These are phyloP conservation scores for Trichonephila clavata DNA, from an alignment of 1,140 invertebrate genomes.

Conservation along the genomic window DNA sequence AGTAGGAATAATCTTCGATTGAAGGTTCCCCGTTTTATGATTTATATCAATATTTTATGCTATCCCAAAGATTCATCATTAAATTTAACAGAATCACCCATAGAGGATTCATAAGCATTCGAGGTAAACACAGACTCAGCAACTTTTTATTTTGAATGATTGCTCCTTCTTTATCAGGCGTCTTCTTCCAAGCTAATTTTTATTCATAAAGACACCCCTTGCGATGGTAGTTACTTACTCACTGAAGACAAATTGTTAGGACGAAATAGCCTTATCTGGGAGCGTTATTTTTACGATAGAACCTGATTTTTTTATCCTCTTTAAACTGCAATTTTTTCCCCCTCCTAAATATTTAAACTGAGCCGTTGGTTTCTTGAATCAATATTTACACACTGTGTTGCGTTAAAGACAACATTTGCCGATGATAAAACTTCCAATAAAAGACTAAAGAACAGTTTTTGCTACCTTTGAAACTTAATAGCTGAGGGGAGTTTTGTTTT, in stretches of 20 bases:
- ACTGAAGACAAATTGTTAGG: conserved; percentile 70
- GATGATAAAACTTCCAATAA: conserved; percentile 76
- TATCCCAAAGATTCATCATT: conserved; percentile 9
- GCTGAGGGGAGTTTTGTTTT: conserved; percentile 73
- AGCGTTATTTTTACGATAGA: conserved; percentile 71
- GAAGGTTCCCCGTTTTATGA: not conserved
- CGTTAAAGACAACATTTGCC: conserved; percentile 76
- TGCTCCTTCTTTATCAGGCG: conserved; percentile 48
- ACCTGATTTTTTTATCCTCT: conserved; percentile 31
- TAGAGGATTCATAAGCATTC: conserved; percentile 11
- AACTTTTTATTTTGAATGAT: conserved; percentile 65
- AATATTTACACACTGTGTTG: conserved; percentile 75
- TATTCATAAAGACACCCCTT: conserved; percentile 68
- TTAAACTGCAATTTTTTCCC: conserved; percentile 71
- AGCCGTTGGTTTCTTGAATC: conserved; percentile 74
- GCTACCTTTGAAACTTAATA: conserved; percentile 74
- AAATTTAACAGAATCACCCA: conserved; percentile 43
- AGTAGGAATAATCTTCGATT: not conserved
- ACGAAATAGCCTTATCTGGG: conserved; percentile 59
- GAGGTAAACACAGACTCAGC: conserved; percentile 62
- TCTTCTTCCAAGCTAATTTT: conserved; percentile 65
- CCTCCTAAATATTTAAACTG: conserved; percentile 75
- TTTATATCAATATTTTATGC: conserved; percentile 1
- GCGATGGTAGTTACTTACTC: conserved; percentile 40
- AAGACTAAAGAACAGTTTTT: conserved; percentile 75